Evolutionary conservation across 2,113 vertebrate species (phyloP), one percentile per base, ranked within the genome.

Genomic region (Eretmodus cyanostictus): DNA sequence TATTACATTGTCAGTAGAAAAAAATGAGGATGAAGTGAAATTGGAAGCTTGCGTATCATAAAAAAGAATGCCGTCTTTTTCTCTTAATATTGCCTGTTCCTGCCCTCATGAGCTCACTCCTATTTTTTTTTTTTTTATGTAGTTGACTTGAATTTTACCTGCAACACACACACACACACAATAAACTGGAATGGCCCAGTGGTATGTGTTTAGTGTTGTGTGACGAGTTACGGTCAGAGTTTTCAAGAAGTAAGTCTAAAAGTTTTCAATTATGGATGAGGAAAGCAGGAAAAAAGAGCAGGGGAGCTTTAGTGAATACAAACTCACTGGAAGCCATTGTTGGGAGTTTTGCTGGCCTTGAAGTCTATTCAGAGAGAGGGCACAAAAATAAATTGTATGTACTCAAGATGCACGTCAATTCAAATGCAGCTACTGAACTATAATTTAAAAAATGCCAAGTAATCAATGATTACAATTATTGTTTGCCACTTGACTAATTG

Each of bases 191-290:
- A 66, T 2, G 9, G 47, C 71, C 36, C 38, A 6, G 45, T 13
- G 55, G 81, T 85, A 78, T 80, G 68, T 84, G 83, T 83, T 88
- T 22, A 81, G 83, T 79, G 83, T 66, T 82, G 73, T 80, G 81
- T 79, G 73, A 68, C 2, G n/a, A 87, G 81, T 78, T 80, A 54
- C 2, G 29, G 73, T 86, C 83, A 55, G 83, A 79, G 86, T 82
- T 91, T 93, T 90, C 49, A 81, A 66, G 24, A 89, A 86, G 80
- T 66, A 87, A 84, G 17, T 89, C 91, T 90, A 45, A 82, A 53
- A 45, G 76, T 66, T 87, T 89, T 94, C 80, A 91, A 94, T 93
- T 81, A 93, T 93, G 81, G 36, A 93, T 91, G 86, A 94, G 38
- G 38, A 86, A 78, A 57, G 55, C 57, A 68, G 80, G 63, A 73